Percentiles rank a stretch among this genome's conserved stretches.
Conservation (phyloP, 2,888 invertebrate species). For the Antheraea assamensis region DNA sequence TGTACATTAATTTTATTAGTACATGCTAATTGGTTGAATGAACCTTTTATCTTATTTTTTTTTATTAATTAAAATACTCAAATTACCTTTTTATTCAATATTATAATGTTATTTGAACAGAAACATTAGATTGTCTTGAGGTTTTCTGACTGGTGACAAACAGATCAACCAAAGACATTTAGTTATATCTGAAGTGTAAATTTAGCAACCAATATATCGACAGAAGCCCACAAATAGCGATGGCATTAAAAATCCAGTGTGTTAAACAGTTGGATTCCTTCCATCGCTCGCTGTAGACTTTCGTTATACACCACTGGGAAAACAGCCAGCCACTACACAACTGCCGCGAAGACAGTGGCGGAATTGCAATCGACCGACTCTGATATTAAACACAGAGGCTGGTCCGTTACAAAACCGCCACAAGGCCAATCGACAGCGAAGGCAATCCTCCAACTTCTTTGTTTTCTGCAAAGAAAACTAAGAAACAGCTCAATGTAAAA, state of each 20-base stretch:
- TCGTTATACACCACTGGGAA: conserved; percentile 49
- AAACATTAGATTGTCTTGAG: background rate
- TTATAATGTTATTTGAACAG: background rate
- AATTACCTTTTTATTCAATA: conserved; percentile 6
- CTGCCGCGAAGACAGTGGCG: conserved; percentile 53
- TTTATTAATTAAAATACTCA: conserved; percentile 1
- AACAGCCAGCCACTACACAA: conserved; percentile 46
- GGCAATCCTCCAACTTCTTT: conserved; percentile 40
- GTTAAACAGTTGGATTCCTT: conserved; percentile 74
- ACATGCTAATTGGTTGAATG: background rate
- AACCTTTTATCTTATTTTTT: background rate
- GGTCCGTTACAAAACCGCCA: conserved; percentile 63
- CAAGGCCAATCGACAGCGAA: conserved; percentile 34
- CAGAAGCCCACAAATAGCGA: conserved; percentile 71
- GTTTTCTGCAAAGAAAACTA: conserved; percentile 47
- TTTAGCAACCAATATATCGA: conserved; percentile 5
- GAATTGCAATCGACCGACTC: conserved; percentile 63
- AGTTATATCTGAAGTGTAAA: conserved; percentile 34
- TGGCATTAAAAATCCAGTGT: conserved; percentile 77
- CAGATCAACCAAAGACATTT: conserved; percentile 10
- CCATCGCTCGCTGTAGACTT: conserved; percentile 75
- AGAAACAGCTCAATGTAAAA: conserved; percentile 37
- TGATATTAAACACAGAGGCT: conserved; percentile 61
- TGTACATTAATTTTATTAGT: background rate
- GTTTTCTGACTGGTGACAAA: conserved; percentile 11